phyloP scores from a whole-genome alignment of 2,113 vertebrate species.

The Gadus macrocephalus region DNA sequence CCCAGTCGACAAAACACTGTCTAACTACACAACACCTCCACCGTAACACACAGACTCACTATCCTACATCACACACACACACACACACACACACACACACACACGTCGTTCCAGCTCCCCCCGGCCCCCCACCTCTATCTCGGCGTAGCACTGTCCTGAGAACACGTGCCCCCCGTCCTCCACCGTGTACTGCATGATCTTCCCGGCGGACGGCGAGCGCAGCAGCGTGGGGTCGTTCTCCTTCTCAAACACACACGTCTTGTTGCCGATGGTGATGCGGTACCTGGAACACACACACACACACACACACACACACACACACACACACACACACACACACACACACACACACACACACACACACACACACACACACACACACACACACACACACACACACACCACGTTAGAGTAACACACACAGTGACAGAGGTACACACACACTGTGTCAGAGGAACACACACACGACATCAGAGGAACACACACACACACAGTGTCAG shows the following conservation, averaged over 20 bases:
- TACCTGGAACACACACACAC: conserved; percentile 70
- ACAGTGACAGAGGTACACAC: no score
- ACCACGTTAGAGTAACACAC: no score
- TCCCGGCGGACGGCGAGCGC: conserved; percentile 92
- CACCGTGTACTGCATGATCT: conserved; percentile 94
- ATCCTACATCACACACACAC: not conserved
- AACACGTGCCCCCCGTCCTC: conserved; percentile 97
- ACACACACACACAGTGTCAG: not conserved
- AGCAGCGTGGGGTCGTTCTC: conserved; percentile 96
- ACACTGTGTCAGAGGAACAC: not conserved
- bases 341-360: not conserved
- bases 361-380: not conserved
- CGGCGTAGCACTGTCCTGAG: conserved; percentile 92
- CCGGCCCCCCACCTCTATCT: conserved; percentile 84
- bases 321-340: no score
- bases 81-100: not conserved
- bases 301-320: not conserved
- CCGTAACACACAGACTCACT: no score
- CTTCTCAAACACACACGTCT: conserved; percentile 98
- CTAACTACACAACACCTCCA: no score
- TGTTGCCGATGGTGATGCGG: conserved; percentile 98
- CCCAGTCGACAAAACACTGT: no score
- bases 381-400: not conserved
- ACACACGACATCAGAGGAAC: no score
- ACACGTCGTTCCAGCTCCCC: no score